Evolutionary conservation across 2,888 invertebrate genomes (phyloP).

Genomic region (Torymus auratus): DNA sequence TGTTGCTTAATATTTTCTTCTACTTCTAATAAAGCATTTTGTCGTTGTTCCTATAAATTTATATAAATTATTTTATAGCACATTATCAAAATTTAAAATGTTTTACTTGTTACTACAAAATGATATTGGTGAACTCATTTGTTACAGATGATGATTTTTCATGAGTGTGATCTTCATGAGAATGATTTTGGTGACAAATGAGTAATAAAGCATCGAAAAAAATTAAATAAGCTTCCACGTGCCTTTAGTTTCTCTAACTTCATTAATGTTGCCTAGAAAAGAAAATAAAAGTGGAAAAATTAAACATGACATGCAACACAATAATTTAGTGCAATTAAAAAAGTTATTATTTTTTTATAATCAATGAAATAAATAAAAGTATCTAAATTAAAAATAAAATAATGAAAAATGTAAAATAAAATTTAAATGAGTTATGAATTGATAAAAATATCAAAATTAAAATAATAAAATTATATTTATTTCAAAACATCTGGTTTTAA

Average conservation of each 20-base stretch:
- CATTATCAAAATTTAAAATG: not conserved
- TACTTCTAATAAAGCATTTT: constrained; percentile 78
- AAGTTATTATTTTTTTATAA: constrained; percentile 5
- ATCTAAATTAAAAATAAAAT: constrained; percentile 29
- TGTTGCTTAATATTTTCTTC: constrained; percentile 83
- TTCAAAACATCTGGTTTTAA: not conserved
- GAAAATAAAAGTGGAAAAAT: constrained; percentile 69
- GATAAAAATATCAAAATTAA: constrained; percentile 5
- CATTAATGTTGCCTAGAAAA: constrained; percentile 80
- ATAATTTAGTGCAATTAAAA: constrained; percentile 20
- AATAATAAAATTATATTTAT: not conserved
- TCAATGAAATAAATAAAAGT: constrained; percentile 1
- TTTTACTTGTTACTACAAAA: constrained; percentile 5
- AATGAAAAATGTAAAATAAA: constrained; percentile 9
- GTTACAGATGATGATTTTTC: constrained; percentile 30
- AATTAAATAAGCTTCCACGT: constrained; percentile 77
- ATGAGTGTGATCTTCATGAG: constrained; percentile 44
- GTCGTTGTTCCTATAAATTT: constrained; percentile 78
- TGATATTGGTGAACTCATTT: constrained; percentile 37
- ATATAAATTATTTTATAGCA: constrained; percentile 31
- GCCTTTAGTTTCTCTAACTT: constrained; percentile 81
- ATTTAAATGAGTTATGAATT: constrained; percentile 26
- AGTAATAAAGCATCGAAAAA: constrained; percentile 52
- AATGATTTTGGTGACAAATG: constrained; percentile 38
- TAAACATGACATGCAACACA: constrained; percentile 52